These are phyloP conservation scores for Folsomia candida DNA, from an alignment of 2,888 invertebrate genomes.

Conservation along the genomic window DNA sequence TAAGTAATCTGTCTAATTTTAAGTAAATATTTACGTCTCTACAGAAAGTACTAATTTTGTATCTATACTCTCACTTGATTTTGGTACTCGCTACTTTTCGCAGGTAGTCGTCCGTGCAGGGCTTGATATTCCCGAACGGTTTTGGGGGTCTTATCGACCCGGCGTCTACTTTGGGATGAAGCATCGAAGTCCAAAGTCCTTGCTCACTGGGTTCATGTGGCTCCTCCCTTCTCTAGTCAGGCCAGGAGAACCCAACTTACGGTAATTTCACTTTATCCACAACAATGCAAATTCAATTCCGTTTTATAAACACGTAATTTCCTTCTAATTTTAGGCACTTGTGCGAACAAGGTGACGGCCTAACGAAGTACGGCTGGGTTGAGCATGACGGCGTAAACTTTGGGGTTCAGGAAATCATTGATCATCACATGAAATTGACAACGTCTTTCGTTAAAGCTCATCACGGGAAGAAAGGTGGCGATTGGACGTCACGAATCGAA, in stretches of 20 bases:
- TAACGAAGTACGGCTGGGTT: slow-evolving; percentile 82
- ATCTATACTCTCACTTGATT: too few species aligned
- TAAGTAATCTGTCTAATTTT: too few species aligned
- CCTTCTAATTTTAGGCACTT: slow-evolving; percentile 66
- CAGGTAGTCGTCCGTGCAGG: too few species aligned
- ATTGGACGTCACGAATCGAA: slow-evolving; percentile 83
- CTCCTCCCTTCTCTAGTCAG: slow-evolving; percentile 71
- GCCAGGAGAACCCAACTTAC: slow-evolving; percentile 71
- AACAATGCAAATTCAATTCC: neutral
- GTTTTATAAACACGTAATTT: neutral
- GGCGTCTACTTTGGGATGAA: slow-evolving; percentile 87
- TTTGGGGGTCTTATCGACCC: too few species aligned
- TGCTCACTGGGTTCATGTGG: slow-evolving; percentile 96
- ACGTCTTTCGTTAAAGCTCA: slow-evolving; percentile 86
- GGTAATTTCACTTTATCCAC: too few species aligned
- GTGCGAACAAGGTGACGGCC: slow-evolving; percentile 83
- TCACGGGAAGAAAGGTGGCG: slow-evolving; percentile 79
- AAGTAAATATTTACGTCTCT: too few species aligned
- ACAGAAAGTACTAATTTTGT: too few species aligned
- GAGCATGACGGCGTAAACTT: slow-evolving; percentile 90
- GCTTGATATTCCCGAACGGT: too few species aligned
- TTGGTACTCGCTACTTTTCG: too few species aligned
- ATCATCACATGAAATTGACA: slow-evolving; percentile 70
- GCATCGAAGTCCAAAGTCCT: slow-evolving; percentile 80
- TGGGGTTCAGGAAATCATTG: slow-evolving; percentile 84